Percentiles rank a stretch among this genome's conserved stretches.
Conservation (phyloP, 2,113 vertebrate genomes). For the Astatoreochromis straeleni region DNA sequence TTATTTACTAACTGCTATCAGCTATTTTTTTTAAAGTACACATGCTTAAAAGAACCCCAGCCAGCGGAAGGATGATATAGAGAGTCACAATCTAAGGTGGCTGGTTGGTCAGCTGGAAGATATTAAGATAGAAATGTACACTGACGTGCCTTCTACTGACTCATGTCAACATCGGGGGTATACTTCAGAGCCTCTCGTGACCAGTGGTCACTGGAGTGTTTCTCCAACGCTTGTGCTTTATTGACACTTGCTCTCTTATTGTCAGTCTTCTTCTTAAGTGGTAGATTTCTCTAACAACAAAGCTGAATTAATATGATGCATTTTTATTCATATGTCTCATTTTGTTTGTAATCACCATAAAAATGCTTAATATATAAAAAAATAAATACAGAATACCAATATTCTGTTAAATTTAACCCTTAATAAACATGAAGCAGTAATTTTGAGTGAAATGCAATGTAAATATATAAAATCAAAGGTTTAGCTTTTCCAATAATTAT, state of each 20-base stretch:
- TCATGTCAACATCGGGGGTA: neutral
- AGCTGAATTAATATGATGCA: neutral
- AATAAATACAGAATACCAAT: neutral
- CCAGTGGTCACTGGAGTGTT: neutral
- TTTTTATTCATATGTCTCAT: neutral
- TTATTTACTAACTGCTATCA: neutral
- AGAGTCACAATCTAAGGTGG: neutral
- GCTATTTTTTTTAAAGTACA: neutral
- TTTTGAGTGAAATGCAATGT: neutral
- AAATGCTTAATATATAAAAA: neutral
- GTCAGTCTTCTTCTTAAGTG: neutral
- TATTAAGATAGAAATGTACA: constrained; percentile 18
- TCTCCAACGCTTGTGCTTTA: neutral
- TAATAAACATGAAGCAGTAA: neutral
- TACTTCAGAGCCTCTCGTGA: neutral
- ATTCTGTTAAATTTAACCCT: neutral
- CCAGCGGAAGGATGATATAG: neutral
- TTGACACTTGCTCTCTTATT: neutral
- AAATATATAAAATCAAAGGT: neutral
- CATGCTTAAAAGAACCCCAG: neutral
- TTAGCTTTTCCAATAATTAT: neutral
- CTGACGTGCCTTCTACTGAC: neutral
- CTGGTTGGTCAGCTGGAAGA: constrained; percentile 31
- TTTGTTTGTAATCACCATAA: neutral
- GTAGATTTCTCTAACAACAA: neutral